These are phyloP conservation scores for Drosophila ogumai DNA, from an alignment of 1,140 invertebrate species.

Conservation along the genomic window DNA sequence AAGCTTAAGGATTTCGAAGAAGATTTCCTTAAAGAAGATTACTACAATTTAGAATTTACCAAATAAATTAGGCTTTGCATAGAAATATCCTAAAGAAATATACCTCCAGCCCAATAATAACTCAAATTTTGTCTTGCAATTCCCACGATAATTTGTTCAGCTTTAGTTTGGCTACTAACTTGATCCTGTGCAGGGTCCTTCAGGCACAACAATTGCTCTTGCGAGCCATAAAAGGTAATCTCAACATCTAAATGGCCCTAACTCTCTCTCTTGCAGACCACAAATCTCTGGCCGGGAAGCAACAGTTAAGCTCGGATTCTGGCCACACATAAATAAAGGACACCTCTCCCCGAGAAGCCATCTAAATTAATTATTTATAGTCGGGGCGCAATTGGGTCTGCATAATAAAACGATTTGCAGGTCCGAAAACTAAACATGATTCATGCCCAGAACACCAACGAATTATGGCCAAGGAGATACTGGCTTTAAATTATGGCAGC, in stretches of 20 bases:
- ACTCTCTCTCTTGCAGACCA: constrained; percentile 34
- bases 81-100: neutral
- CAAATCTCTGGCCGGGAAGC: constrained; percentile 65
- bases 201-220: neutral
- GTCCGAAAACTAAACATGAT: constrained; percentile 70
- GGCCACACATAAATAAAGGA: constrained; percentile 62
- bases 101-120: neutral
- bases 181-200: neutral
- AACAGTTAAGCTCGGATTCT: constrained; percentile 61
- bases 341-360: constrained; percentile 43
- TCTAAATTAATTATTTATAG: constrained; percentile 83
- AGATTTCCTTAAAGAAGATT: neutral
- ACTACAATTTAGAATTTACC: neutral
- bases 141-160: constrained; percentile 1
- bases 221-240: constrained; percentile 63
- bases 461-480: constrained; percentile 64
- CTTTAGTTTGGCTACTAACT: neutral
- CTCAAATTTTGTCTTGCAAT: neutral
- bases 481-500: constrained; percentile 66
- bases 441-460: constrained; percentile 41
- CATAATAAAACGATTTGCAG: constrained; percentile 81
- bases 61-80: neutral
- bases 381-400: constrained; percentile 70
- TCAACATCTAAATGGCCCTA: constrained; percentile 64
- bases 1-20: neutral